A percentile compares a stretch with the other conserved stretches of the same genome.
Evolutionary conservation across 2,888 invertebrate genomes (phyloP).

Genomic region (Eulithis prunata): DNA sequence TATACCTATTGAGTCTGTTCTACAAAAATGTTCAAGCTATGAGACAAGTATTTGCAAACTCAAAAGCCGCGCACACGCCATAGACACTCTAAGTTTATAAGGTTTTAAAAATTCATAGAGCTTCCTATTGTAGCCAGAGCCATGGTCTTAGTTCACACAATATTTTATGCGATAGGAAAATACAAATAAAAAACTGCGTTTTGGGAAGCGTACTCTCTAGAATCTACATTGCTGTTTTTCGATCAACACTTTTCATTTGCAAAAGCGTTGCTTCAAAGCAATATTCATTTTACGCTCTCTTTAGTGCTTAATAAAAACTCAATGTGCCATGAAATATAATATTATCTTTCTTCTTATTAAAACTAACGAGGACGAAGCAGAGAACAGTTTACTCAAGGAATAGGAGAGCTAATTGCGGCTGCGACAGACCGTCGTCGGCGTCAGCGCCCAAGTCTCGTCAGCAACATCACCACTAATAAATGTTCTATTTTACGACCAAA

Average conservation of each 20-base stretch:
- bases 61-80: no score
- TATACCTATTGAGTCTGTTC: no score
- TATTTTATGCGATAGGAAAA: not conserved
- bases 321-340: constrained; percentile 27
- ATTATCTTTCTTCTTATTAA: constrained; percentile 26
- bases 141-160: not conserved
- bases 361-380: constrained; percentile 31
- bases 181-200: not conserved
- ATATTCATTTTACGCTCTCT: constrained; percentile 10
- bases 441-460: constrained; percentile 43
- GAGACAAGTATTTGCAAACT: no score
- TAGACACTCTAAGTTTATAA: no score
- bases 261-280: constrained; percentile 7
- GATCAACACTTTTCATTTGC: not conserved
- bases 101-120: no score
- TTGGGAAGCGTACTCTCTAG: not conserved
- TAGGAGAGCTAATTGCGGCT: constrained; percentile 55
- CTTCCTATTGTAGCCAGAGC: no score
- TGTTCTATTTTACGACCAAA: constrained; percentile 54
- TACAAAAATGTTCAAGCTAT: no score
- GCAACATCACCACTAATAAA: constrained; percentile 50
- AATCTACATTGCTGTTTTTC: not conserved
- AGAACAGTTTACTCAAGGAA: constrained; percentile 56
- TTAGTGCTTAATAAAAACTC: constrained; percentile 17
- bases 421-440: constrained; percentile 39